Percentiles rank a stretch among this genome's conserved stretches.
These are phyloP conservation scores for Mongoloraphidia duomilia DNA, from an alignment of 2,888 invertebrate genomes.

Conservation along the genomic window DNA sequence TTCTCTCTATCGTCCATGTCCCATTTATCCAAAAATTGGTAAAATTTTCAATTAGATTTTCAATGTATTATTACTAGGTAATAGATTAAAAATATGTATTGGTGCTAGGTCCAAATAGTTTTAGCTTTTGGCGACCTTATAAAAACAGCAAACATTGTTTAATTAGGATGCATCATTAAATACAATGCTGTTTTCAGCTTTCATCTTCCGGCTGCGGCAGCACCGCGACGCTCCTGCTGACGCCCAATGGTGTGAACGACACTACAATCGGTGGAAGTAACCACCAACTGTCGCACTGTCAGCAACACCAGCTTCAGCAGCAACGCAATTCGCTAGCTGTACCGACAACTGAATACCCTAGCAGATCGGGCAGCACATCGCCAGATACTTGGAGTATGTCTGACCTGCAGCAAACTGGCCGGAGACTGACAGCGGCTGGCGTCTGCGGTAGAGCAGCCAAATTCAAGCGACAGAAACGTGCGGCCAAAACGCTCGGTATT, in stretches of 20 bases:
- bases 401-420: conserved; percentile 6
- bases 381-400: conserved; percentile 6
- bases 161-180: not conserved
- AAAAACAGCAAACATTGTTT: too few relatives aligned
- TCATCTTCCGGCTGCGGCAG: not conserved
- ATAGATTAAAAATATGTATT: too few relatives aligned
- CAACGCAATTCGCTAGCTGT: not conserved
- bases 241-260: not conserved
- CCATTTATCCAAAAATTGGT: too few relatives aligned
- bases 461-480: conserved; percentile 44
- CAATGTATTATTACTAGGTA: too few relatives aligned
- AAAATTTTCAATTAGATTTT: too few relatives aligned
- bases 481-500: conserved; percentile 48
- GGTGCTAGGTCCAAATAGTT: too few relatives aligned
- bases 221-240: not conserved
- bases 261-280: not conserved
- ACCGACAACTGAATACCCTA: not conserved
- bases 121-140: too few relatives aligned
- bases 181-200: not conserved
- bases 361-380: conserved; percentile 4
- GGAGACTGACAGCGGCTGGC: conserved; percentile 9
- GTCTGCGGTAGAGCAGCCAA: conserved; percentile 29
- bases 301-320: not conserved
- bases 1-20: too few relatives aligned
- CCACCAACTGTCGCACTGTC: not conserved